Percentiles rank a stretch among this genome's conserved stretches.
Evolutionary conservation across 2,888 invertebrate genomes (phyloP).

Genomic region (Apeira syringaria): DNA sequence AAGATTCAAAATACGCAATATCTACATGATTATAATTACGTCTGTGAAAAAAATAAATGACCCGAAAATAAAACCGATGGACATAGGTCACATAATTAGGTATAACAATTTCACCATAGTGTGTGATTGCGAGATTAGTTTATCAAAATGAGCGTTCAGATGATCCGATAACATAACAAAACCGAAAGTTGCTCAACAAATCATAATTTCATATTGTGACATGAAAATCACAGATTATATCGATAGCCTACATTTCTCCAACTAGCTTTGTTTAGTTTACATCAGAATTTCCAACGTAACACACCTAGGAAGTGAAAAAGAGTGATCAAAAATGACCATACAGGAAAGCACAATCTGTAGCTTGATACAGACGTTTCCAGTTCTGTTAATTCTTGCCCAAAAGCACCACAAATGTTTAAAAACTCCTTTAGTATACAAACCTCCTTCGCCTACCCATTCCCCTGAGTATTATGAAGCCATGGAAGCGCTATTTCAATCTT

Average conservation of each 20-base stretch:
- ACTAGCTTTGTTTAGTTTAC: constrained; percentile 27
- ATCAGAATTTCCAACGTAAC: constrained; percentile 9
- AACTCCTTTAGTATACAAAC: constrained; percentile 68
- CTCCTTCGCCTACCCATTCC: constrained; percentile 63
- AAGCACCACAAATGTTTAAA: constrained; percentile 62
- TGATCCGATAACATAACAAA: constrained; percentile 10
- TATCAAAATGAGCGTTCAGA: constrained; percentile 1
- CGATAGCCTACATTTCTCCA: constrained; percentile 40
- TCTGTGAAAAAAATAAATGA: too few species aligned
- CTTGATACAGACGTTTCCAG: constrained; percentile 68
- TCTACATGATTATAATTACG: too few species aligned
- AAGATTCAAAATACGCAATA: too few species aligned
- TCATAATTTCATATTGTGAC: constrained; percentile 23
- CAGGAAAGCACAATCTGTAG: constrained; percentile 60
- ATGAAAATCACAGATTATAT: constrained; percentile 34
- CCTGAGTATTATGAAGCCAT: constrained; percentile 73
- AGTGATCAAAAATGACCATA: constrained; percentile 54
- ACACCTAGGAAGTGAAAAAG: constrained; percentile 1
- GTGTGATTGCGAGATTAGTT: constrained; percentile 1
- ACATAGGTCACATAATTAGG: constrained; percentile 1
- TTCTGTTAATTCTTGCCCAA: constrained; percentile 68
- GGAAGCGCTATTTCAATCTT: constrained; percentile 58
- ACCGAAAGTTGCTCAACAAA: constrained; percentile 25
- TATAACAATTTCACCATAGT: constrained; percentile 8
- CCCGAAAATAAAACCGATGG: not conserved